phyloP scores from a whole-genome alignment of 2,888 invertebrate species.

The Onchidella celtica region DNA sequence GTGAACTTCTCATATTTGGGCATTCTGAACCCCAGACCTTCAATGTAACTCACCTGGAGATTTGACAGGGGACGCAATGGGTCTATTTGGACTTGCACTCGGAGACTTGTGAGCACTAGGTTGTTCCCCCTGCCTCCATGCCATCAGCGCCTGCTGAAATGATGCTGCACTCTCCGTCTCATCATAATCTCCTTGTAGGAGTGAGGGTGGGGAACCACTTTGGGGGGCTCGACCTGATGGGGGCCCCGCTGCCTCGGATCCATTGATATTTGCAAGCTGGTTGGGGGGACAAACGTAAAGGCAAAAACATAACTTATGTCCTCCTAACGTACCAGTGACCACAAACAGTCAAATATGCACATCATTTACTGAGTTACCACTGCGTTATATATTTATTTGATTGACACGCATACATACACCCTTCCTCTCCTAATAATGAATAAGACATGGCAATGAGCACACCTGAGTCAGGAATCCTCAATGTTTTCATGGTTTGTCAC shows the following conservation, averaged over 20 bases:
- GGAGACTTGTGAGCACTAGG: neutral
- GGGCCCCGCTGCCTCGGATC: conserved; percentile 29
- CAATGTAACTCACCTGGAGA: conserved; percentile 61
- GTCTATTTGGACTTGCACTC: neutral
- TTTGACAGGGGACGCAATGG: conserved; percentile 53
- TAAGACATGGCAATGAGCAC: no score
- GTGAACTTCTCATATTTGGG: no score
- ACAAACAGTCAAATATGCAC: no score
- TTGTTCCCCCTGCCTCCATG: conserved; percentile 59
- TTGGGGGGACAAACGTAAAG: neutral
- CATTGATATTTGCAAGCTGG: neutral
- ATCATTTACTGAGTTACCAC: no score
- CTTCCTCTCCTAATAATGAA: no score
- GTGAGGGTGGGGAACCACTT: conserved; percentile 49
- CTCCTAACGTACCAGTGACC: no score
- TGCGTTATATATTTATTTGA: no score
- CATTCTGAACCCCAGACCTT: no score
- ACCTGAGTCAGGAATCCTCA: no score
- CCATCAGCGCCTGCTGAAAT: conserved; percentile 76
- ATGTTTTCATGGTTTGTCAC: no score
- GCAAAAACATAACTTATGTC: no score
- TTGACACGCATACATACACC: no score
- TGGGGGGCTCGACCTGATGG: conserved; percentile 3
- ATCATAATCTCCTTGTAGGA: conserved; percentile 74
- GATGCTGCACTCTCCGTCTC: conserved; percentile 77